Conservation (phyloP, 1,140 invertebrate genomes). For the Drosophila lowei region DNA sequence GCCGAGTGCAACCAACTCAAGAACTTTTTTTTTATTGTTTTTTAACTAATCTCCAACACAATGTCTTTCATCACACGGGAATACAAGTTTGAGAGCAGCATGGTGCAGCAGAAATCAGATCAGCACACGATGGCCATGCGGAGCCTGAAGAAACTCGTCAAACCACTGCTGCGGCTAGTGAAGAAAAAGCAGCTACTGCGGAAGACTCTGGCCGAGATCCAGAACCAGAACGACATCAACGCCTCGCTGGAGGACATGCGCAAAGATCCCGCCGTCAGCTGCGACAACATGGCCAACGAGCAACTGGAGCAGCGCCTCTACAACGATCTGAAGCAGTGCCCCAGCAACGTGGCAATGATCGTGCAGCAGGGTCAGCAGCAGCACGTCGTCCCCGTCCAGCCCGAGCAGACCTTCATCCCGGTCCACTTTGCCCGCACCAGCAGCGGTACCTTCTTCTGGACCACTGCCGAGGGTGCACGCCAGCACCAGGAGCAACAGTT, state of each 20-base stretch:
- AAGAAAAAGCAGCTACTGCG: slow-evolving; percentile 84
- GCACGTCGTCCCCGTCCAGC: slow-evolving; percentile 85
- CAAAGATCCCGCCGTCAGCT: slow-evolving; percentile 75
- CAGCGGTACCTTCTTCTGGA: slow-evolving; percentile 89
- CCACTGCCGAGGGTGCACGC: slow-evolving; percentile 83
- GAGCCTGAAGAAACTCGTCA: slow-evolving; percentile 84
- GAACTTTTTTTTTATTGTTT: slow-evolving; percentile 8
- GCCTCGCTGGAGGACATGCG: slow-evolving; percentile 83
- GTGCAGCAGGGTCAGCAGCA: slow-evolving; percentile 85
- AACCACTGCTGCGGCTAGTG: slow-evolving; percentile 83
- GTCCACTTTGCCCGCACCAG: slow-evolving; percentile 87
- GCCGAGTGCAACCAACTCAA: slow-evolving; percentile 37
- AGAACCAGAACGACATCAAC: slow-evolving; percentile 76
- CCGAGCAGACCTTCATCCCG: slow-evolving; percentile 86
- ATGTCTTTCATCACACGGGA: slow-evolving; percentile 81
- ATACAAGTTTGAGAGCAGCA: slow-evolving; percentile 79
- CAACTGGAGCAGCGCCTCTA: slow-evolving; percentile 86
- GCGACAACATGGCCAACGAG: slow-evolving; percentile 87
- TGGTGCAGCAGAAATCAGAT: slow-evolving; percentile 69
- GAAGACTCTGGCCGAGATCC: slow-evolving; percentile 77
- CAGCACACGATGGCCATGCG: slow-evolving; percentile 76
- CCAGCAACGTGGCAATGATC: slow-evolving; percentile 85
- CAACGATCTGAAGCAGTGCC: slow-evolving; percentile 86
- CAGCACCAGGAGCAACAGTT: slow-evolving; percentile 83
- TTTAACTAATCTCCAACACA: slow-evolving; percentile 12